These are phyloP conservation scores for Bactericera cockerelli DNA, from an alignment of 1,140 invertebrate species.

Conservation along the genomic window DNA sequence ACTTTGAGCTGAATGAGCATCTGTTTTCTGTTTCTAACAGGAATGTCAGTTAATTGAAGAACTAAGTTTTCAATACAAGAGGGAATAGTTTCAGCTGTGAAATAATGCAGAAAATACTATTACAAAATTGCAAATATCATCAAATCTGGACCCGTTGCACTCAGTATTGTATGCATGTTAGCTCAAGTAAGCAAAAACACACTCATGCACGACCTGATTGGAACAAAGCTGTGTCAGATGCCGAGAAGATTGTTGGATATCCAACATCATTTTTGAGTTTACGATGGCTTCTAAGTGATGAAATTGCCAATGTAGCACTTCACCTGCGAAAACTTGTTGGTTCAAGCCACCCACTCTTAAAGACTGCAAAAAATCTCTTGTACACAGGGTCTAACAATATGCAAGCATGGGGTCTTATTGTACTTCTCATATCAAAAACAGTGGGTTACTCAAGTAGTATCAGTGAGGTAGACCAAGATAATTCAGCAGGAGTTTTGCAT, in stretches of 20 bases:
- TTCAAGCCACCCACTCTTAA: slow-evolving; percentile 82
- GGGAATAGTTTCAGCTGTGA: no score
- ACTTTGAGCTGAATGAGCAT: no score
- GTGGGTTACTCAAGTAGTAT: slow-evolving; percentile 36
- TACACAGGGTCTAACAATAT: slow-evolving; percentile 83
- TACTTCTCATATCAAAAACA: no score
- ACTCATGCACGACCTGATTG: slow-evolving; percentile 52
- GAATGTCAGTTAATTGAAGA: no score
- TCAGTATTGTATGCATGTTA: slow-evolving; percentile 26
- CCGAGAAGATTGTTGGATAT: slow-evolving; percentile 90
- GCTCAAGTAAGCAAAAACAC: no score
- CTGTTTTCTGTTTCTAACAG: no score
- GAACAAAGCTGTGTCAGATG: slow-evolving; percentile 80
- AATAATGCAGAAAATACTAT: no score
- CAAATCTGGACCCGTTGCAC: no score
- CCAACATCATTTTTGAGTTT: slow-evolving; percentile 87
- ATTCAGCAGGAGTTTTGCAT: slow-evolving; percentile 60
- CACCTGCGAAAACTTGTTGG: slow-evolving; percentile 83
- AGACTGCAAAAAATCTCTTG: slow-evolving; percentile 78
- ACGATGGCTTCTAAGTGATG: slow-evolving; percentile 70
- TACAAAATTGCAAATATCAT: no score
- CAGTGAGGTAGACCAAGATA: slow-evolving; percentile 65
- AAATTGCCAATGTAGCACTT: no score
- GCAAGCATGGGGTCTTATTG: slow-evolving; percentile 84
- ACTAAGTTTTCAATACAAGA: no score